Conservation (phyloP, 2,888 invertebrate genomes). For the Dryococelus australis region DNA sequence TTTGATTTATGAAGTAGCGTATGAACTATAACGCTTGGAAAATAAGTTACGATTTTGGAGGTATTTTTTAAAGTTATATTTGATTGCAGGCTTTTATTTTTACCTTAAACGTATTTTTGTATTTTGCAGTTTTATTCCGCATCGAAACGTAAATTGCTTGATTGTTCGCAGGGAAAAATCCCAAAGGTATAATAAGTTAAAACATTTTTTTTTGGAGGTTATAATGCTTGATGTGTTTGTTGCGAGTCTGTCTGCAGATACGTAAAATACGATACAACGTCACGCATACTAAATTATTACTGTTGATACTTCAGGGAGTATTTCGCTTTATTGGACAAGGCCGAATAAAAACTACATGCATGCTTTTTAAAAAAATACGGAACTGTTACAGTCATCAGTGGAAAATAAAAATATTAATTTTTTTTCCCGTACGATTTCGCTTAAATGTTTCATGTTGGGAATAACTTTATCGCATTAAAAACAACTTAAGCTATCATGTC, state of each 20-base stretch:
- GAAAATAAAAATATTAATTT: background rate
- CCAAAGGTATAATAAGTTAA: background rate
- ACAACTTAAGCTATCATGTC: conserved; percentile 5
- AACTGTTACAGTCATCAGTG: background rate
- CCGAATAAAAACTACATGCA: background rate
- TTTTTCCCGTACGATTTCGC: background rate
- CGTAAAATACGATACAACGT: background rate
- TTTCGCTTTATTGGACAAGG: conserved; percentile 1
- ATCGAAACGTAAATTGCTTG: background rate
- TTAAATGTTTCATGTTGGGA: conserved; percentile 5
- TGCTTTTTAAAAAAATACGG: background rate
- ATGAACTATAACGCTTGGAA: too few species aligned
- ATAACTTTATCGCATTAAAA: background rate
- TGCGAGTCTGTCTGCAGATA: background rate
- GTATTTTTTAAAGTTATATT: background rate
- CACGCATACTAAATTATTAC: background rate
- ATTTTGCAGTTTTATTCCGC: background rate
- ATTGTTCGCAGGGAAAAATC: background rate
- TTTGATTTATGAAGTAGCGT: too few species aligned
- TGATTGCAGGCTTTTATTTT: background rate
- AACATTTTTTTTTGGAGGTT: background rate
- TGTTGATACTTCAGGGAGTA: conserved; percentile 8
- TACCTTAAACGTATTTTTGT: background rate
- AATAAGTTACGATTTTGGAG: too few species aligned
- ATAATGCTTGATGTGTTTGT: background rate